Evolutionary conservation across 2,888 invertebrate genomes (phyloP).

Genomic region (Campoletis raptor): DNA sequence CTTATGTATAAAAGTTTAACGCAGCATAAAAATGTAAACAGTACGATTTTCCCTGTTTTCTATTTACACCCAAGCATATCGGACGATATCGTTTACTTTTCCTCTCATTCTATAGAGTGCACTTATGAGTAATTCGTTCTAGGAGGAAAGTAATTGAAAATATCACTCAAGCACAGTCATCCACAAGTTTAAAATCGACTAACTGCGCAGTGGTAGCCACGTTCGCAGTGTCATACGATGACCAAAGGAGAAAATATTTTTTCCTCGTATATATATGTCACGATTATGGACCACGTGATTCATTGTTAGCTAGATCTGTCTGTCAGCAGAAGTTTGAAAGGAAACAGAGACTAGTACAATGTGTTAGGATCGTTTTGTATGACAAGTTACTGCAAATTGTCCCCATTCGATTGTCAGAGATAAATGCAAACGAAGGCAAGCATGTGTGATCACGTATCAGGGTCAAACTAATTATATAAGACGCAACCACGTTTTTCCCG

Average conservation of each 20-base stretch:
- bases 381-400: not conserved
- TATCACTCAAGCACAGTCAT: constrained; percentile 7
- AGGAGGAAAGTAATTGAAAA: constrained; percentile 41
- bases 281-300: constrained; percentile 28
- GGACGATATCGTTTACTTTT: not conserved
- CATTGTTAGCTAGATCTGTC: not conserved
- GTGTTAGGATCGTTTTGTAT: not conserved
- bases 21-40: not conserved
- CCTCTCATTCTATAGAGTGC: not conserved
- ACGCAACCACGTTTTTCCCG: not conserved
- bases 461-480: not conserved
- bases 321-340: not conserved
- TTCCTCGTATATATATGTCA: constrained; percentile 13
- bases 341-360: not conserved
- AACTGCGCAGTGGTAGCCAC: constrained; percentile 18
- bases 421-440: not conserved
- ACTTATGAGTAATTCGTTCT: constrained; percentile 37
- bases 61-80: not conserved
- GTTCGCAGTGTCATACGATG: not conserved
- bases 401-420: not conserved
- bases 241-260: not conserved
- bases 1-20: not conserved
- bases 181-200: not conserved
- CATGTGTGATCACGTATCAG: not conserved
- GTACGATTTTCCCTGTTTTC: constrained; percentile 1